Conservation (phyloP, 2,797 vertebrate genomes). For the Stomatorhinus walkeri region DNA sequence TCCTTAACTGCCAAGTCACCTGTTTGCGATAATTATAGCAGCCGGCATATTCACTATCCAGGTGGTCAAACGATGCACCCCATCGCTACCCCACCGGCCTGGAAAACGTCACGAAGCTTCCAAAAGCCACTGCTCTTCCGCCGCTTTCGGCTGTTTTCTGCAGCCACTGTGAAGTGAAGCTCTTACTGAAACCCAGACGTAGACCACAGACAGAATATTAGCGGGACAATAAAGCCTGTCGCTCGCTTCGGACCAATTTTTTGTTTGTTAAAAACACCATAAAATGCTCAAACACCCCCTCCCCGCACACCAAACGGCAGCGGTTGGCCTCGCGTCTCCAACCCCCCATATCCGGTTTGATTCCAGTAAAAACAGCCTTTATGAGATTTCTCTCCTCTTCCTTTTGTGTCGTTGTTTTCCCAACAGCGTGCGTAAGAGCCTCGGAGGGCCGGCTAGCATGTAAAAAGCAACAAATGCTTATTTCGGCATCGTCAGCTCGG, state of each 20-base stretch:
- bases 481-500: slow-evolving; percentile 29
- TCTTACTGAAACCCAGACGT: not conserved
- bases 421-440: not conserved
- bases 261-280: not conserved
- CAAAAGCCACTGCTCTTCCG: not conserved
- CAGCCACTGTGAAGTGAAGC: not conserved
- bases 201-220: not conserved
- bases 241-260: not conserved
- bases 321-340: not conserved
- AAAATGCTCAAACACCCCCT: not conserved
- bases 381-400: not conserved
- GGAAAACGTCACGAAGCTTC: not conserved
- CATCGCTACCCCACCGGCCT: not conserved
- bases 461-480: slow-evolving; percentile 35
- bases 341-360: not conserved
- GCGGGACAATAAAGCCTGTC: not conserved
- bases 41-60: slow-evolving; percentile 22
- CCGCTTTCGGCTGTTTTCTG: not conserved
- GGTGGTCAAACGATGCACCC: not conserved
- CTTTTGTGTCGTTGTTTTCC: not conserved
- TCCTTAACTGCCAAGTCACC: not conserved
- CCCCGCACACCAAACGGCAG: not conserved
- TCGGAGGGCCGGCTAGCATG: slow-evolving; percentile 5
- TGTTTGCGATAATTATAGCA: not conserved
- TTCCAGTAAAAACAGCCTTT: not conserved